These are phyloP conservation scores for Amphipyra tragopoginis DNA, from an alignment of 2,888 invertebrate genomes.

Conservation along the genomic window DNA sequence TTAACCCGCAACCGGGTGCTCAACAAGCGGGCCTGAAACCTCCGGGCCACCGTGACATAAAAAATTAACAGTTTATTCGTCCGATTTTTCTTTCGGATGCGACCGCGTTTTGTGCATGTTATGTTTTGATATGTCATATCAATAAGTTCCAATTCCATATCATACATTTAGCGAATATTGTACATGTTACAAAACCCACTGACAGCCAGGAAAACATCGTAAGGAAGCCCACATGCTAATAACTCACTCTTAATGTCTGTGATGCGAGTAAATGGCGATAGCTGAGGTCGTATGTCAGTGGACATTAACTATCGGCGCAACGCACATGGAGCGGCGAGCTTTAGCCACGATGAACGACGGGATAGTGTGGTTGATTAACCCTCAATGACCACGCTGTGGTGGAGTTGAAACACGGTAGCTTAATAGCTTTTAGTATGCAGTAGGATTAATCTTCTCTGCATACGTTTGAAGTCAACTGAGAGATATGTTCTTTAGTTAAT, in stretches of 20 bases:
- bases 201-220: slow-evolving; percentile 24
- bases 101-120: too few species aligned
- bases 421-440: neutral
- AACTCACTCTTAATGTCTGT: slow-evolving; percentile 35
- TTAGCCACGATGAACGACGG: slow-evolving; percentile 26
- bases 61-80: too few species aligned
- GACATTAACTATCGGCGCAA: slow-evolving; percentile 28
- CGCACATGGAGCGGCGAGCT: slow-evolving; percentile 22
- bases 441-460: too few species aligned
- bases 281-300: slow-evolving; percentile 28
- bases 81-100: too few species aligned
- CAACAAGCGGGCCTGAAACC: too few species aligned
- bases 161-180: too few species aligned
- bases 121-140: too few species aligned
- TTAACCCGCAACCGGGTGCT: too few species aligned
- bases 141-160: too few species aligned
- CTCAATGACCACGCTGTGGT: slow-evolving; percentile 10
- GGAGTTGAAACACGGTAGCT: neutral
- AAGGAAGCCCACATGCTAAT: slow-evolving; percentile 27
- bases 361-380: slow-evolving; percentile 35
- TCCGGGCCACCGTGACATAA: too few species aligned
- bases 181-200: neutral
- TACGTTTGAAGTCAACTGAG: too few species aligned
- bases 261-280: slow-evolving; percentile 17
- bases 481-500: too few species aligned